Percentiles rank a stretch among this genome's conserved stretches.
These are phyloP conservation scores for Catharus fuscescens DNA, from an alignment of 2,113 vertebrate species.

Conservation along the genomic window DNA sequence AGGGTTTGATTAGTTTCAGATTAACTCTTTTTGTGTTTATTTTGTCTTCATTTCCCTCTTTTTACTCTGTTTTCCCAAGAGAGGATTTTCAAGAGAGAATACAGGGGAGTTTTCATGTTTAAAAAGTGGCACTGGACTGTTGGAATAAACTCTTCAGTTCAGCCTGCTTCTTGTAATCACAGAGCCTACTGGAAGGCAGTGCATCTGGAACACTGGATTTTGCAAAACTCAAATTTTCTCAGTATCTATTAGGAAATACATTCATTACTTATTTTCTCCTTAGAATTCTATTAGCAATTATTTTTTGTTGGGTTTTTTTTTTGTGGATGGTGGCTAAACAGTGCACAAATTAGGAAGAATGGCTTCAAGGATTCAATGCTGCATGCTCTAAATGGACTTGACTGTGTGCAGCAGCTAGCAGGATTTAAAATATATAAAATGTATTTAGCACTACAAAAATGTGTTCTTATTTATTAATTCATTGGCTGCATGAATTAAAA, in stretches of 20 bases:
- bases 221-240: neutral
- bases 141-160: neutral
- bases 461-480: neutral
- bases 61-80: neutral
- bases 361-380: neutral
- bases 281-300: neutral
- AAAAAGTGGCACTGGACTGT: neutral
- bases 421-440: neutral
- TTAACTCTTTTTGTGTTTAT: constrained; percentile 61
- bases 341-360: neutral
- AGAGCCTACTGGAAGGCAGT: neutral
- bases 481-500: neutral
- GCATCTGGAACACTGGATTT: neutral
- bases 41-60: neutral
- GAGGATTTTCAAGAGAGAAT: neutral
- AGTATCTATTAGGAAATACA: neutral
- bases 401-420: neutral
- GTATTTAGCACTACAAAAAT: neutral
- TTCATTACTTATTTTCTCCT: neutral
- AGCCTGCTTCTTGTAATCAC: neutral
- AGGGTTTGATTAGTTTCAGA: constrained; percentile 45
- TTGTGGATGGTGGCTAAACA: neutral
- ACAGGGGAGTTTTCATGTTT: neutral
- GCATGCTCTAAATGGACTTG: neutral
- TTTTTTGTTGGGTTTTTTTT: neutral